Percentiles rank a stretch among this genome's conserved stretches.
These are phyloP conservation scores for Sardina pilchardus DNA, from an alignment of 2,113 vertebrate genomes.

Conservation along the genomic window DNA sequence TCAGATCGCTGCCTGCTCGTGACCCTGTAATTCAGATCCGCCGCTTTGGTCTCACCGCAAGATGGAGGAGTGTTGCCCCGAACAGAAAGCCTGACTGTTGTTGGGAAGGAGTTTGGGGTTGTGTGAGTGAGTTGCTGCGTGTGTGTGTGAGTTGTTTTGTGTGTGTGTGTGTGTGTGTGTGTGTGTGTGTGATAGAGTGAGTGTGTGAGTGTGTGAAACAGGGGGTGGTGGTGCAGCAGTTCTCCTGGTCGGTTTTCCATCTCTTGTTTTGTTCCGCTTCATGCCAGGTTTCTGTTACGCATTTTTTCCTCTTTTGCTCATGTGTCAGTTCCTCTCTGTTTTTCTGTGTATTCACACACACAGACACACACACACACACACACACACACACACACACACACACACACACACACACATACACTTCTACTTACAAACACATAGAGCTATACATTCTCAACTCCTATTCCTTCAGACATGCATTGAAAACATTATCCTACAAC, in stretches of 20 bases:
- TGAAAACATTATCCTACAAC: not conserved
- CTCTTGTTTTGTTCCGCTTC: not conserved
- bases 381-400: not conserved
- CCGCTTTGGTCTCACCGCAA: not conserved
- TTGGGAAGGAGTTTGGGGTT: not conserved
- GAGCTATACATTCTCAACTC: too few species aligned
- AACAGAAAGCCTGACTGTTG: conserved; percentile 17
- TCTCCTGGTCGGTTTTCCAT: not conserved
- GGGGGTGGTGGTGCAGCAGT: not conserved
- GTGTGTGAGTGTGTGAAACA: not conserved
- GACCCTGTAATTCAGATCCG: conserved; percentile 13
- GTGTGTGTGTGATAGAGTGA: not conserved
- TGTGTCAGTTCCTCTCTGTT: not conserved
- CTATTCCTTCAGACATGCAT: not conserved
- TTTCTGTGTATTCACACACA: not conserved
- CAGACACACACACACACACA: not conserved
- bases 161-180: not conserved
- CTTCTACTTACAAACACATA: not conserved
- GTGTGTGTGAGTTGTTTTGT: conserved; percentile 9
- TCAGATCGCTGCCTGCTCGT: not conserved
- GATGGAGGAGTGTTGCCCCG: not conserved
- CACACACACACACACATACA: not conserved
- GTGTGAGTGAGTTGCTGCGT: not conserved
- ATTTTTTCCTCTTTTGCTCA: conserved; percentile 15
- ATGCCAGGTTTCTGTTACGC: conserved; percentile 2